Percentiles rank a stretch among this genome's conserved stretches.
Conservation (phyloP, 2,888 invertebrate species). For the Miltochrista miniata region DNA sequence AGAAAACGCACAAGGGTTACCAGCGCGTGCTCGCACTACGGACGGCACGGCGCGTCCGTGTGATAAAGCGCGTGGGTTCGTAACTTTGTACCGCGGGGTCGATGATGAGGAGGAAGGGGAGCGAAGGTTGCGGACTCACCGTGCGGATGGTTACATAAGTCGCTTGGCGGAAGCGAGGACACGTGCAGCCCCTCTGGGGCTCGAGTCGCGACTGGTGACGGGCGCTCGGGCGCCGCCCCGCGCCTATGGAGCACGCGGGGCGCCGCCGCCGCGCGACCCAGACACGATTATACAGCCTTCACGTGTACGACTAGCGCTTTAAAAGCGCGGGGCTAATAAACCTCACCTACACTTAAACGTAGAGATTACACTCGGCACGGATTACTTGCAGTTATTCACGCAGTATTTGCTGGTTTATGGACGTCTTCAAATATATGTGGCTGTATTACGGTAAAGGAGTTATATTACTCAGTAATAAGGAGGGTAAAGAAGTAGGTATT, state of each 20-base stretch:
- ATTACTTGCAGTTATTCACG: slow-evolving; percentile 39
- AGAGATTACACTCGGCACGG: slow-evolving; percentile 47
- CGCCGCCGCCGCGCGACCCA: slow-evolving; percentile 61
- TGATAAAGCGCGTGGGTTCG: slow-evolving; percentile 35
- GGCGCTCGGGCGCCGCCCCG: slow-evolving; percentile 72
- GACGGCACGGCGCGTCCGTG: slow-evolving; percentile 40
- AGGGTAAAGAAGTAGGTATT: no score
- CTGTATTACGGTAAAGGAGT: not conserved
- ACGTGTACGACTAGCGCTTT: slow-evolving; percentile 61
- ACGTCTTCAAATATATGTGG: not conserved
- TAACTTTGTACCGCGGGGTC: slow-evolving; percentile 39
- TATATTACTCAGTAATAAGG: no score
- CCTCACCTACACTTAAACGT: slow-evolving; percentile 61
- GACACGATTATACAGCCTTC: slow-evolving; percentile 75
- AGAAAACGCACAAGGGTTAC: slow-evolving; percentile 42
- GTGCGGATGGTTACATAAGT: slow-evolving; percentile 82
- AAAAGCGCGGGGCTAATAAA: slow-evolving; percentile 67
- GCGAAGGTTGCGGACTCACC: slow-evolving; percentile 78
- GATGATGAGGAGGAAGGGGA: slow-evolving; percentile 63
- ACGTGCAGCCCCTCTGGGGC: slow-evolving; percentile 78
- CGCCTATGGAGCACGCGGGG: slow-evolving; percentile 66
- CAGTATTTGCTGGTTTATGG: slow-evolving; percentile 22
- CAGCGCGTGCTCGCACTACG: slow-evolving; percentile 48
- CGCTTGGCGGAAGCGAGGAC: slow-evolving; percentile 69
- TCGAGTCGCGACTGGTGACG: slow-evolving; percentile 74